Conservation (phyloP, 1,140 invertebrate genomes). For the Drosophila ercepeae region DNA sequence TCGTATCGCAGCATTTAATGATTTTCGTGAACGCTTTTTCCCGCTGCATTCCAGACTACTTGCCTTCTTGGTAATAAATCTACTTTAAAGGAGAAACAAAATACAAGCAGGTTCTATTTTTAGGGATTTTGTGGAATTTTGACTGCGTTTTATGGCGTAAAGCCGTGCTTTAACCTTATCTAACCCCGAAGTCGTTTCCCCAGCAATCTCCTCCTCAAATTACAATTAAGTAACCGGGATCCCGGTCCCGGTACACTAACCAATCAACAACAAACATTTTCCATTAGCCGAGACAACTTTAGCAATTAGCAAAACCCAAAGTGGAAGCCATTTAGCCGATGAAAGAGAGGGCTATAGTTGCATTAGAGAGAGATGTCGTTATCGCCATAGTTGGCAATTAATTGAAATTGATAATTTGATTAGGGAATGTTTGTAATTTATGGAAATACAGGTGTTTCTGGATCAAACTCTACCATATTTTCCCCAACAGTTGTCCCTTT, state of each 20-base stretch:
- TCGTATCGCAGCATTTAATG: no score
- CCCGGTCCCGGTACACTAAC: constrained; percentile 11
- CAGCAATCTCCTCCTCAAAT: constrained; percentile 22
- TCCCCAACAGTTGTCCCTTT: constrained; percentile 1
- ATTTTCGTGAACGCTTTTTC: constrained; percentile 1
- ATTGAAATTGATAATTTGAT: constrained; percentile 48
- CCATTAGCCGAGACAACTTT: constrained; percentile 30
- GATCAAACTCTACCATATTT: no score
- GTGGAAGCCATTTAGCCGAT: constrained; percentile 25
- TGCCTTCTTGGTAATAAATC: neutral
- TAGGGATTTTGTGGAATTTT: neutral
- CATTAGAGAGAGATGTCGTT: constrained; percentile 1
- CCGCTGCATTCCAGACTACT: neutral
- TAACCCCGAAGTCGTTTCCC: neutral
- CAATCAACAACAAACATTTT: constrained; percentile 35
- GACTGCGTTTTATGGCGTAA: neutral
- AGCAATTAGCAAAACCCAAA: constrained; percentile 28
- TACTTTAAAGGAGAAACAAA: constrained; percentile 1
- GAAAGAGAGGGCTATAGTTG: neutral
- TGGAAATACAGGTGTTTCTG: no score
- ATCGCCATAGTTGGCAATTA: constrained; percentile 28
- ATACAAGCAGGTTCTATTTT: neutral
- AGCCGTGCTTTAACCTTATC: neutral
- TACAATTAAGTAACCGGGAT: constrained; percentile 33
- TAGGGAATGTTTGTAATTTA: constrained; percentile 44